Conservation (phyloP, 2,113 vertebrate genomes). For the Urocolius indicus region DNA sequence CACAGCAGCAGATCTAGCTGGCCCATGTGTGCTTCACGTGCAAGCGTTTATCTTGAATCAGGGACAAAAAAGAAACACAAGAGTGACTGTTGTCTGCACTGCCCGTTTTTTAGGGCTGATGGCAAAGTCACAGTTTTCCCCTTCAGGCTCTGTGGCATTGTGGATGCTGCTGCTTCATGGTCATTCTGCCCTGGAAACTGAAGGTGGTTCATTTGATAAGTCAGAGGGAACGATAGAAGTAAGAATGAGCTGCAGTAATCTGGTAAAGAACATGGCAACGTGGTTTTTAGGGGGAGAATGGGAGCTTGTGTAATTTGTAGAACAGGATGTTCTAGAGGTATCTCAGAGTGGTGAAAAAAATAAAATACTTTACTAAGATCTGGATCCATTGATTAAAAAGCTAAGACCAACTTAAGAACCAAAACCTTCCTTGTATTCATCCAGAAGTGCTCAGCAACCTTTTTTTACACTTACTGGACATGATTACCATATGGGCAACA, state of each 20-base stretch:
- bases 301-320: background rate
- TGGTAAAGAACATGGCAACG: background rate
- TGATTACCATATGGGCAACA: background rate
- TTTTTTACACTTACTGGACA: background rate
- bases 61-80: background rate
- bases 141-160: background rate
- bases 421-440: background rate
- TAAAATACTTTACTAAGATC: background rate
- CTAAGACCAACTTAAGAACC: background rate
- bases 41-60: background rate
- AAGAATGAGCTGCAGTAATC: background rate
- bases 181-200: background rate
- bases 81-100: background rate
- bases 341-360: background rate
- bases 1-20: background rate
- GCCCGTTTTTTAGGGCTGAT: background rate
- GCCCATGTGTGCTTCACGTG: background rate
- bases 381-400: background rate
- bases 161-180: background rate
- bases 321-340: background rate
- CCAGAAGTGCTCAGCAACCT: background rate
- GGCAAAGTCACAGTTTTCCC: background rate
- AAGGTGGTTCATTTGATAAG: background rate
- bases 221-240: background rate
- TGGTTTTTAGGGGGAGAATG: background rate